phyloP scores from a whole-genome alignment of 1,140 invertebrate species.

The Hypothenemus hampei region DNA sequence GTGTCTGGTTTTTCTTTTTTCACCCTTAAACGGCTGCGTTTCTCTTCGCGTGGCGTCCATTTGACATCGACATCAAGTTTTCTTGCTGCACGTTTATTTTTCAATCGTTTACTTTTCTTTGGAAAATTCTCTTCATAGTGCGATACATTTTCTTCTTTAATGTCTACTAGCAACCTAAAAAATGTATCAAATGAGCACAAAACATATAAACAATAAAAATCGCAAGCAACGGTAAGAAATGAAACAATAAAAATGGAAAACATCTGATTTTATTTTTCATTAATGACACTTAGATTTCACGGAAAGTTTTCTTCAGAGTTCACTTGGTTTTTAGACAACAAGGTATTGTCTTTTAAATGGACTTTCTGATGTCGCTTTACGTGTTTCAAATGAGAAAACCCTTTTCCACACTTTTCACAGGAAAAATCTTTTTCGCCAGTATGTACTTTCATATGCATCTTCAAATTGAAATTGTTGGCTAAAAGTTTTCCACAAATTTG shows the following conservation, averaged over 20 bases:
- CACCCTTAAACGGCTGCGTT: conserved; percentile 2
- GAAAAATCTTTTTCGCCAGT: conserved; percentile 46
- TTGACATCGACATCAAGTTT: background rate
- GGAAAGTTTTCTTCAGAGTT: no score
- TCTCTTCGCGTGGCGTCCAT: background rate
- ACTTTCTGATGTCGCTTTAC: conserved; percentile 51
- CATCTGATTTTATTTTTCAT: no score
- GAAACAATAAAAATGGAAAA: no score
- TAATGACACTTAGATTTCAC: no score
- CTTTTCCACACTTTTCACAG: conserved; percentile 48
- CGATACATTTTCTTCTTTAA: conserved; percentile 8
- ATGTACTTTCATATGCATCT: conserved; percentile 50
- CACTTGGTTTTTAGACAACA: no score
- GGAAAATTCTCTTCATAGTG: background rate
- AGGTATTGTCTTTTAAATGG: conserved; percentile 46
- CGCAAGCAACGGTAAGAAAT: no score
- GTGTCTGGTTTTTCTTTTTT: conserved; percentile 17
- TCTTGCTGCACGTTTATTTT: conserved; percentile 1
- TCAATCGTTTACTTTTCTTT: background rate
- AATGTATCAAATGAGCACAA: background rate
- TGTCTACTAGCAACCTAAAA: conserved; percentile 7
- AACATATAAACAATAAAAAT: background rate
- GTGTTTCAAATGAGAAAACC: conserved; percentile 58
- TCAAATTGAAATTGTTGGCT: conserved; percentile 46
- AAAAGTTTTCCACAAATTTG: conserved; percentile 50